Base-by-base conservation (phyloP, 2,113 vertebrate species). In the Cynoglossus semilaevis region DNA sequence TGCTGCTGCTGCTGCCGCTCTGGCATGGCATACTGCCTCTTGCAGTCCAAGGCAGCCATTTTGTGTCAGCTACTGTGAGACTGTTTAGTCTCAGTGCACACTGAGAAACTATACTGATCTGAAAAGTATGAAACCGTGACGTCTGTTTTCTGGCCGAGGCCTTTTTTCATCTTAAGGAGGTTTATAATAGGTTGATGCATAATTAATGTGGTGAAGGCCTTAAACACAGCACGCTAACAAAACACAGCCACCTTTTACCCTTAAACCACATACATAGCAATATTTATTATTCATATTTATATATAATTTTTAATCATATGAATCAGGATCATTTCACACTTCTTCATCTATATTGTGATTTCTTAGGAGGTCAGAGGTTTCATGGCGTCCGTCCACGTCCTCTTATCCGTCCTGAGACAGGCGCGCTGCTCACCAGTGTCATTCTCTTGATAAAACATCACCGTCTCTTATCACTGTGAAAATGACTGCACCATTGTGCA, bases 1-100 rank as follows among this genome's bases (percentile, higher is more conserved):
- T 37, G 58, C 59, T 49, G 55, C 38, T 46, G 52, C 49, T 29
- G 60, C 38, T 44, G 69, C 75, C 60, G 58, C 80, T 77, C 69
- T 48, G 63, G 65, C 65, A 75, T 78, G 45, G 65, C 65, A 75
- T 78, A 45, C 63, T 79, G 65, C 75, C 58, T 78, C 74, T 64
- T 63, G 70, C 59, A 77, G 60, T 58, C 68, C 59, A 41, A 69
- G 52, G 81, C 81, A 73, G 82, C 80, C 84, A 88, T 83, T 86
- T 88, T 88, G 76, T 82, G 71, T 81, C 67, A 65, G 62, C 61
- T 74, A 34, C 55, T 51, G 22, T 67, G 49, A 57, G 56, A 68
- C 38, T n/a, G 65, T 42, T 56, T 43, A 18, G 36, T 67, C 59
- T 79, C 55, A 46, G 16, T 34, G 43, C 16, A 62, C 48, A 38